Conservation (phyloP, 2,113 vertebrate genomes). For the Microtus pennsylvanicus region DNA sequence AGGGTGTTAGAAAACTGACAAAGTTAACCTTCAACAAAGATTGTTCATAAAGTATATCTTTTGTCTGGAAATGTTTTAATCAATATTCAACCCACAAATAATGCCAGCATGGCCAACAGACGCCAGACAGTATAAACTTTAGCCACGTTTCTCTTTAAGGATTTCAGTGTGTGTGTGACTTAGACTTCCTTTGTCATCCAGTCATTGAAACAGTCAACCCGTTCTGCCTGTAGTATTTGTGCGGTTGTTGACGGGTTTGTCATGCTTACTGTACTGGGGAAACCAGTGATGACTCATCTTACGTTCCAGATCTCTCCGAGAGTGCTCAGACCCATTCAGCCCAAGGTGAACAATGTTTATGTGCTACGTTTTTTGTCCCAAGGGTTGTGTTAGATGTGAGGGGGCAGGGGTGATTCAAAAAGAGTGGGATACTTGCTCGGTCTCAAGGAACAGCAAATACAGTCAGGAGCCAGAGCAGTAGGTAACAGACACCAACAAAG, state of each 20-base stretch:
- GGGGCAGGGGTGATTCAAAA: neutral
- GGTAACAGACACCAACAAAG: conserved; percentile 12
- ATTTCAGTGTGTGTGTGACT: conserved; percentile 4
- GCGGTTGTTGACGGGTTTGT: neutral
- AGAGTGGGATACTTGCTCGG: neutral
- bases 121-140: neutral
- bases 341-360: conserved; percentile 27
- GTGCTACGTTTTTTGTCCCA: neutral
- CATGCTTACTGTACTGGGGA: conserved; percentile 18
- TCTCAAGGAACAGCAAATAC: conserved; percentile 31
- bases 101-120: neutral
- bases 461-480: neutral
- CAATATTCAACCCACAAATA: conserved; percentile 8
- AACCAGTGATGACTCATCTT: conserved; percentile 22
- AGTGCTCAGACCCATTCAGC: conserved; percentile 7
- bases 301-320: neutral
- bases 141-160: neutral
- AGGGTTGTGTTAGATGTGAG: neutral
- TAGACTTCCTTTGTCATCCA: conserved; percentile 29
- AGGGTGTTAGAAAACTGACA: neutral
- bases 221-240: neutral
- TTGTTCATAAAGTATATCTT: neutral
- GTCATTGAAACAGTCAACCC: neutral
- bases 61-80: conserved; percentile 9
- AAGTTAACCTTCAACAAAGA: conserved; percentile 33